Evolutionary conservation across 2,888 invertebrate genomes (phyloP), one percentile per base, ranked within the genome.

Genomic region (Himalopsyche anomala): DNA sequence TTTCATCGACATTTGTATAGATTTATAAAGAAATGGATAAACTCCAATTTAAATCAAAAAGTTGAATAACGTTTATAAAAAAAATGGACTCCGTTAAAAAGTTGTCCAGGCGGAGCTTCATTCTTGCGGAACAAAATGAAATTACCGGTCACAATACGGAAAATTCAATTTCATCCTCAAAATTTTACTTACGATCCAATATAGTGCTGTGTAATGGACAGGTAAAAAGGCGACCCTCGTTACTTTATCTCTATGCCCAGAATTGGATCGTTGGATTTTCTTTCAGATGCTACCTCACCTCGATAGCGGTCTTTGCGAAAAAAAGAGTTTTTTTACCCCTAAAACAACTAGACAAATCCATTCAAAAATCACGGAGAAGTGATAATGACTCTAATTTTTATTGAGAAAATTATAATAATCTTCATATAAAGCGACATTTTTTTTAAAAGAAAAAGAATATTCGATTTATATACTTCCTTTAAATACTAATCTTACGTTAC

Each of bases 141-240:
- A 84, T 84, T 84, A 84, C 84, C 56, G 84, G 42, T 84, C 84
- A 80, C 84, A 84, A 81, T 84, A 84, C 80, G 84, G 84, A 56
- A 84, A 84, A 84, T 84, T 84, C 80, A 74, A 84, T 84, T 84
- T 55, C 80, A 55, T 56, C 84, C 74, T 45, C 74, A 74, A 62
- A 84, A 84, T 84, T 84, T 56, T 80, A 56, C 55, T 54, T 54
- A 84, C 40, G 84, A 74, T 84, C 84, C 84, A 55, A 80, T 28
- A 80, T 79, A 80, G 55, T 40, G 80, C 80, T 84, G 84, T 84
- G 84, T 81, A 84, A 80, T 80, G 80, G 84, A 56, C 84, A 84
- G 80, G 84, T 80, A 80, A 40, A 54, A 82, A 82, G 80, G 62
- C 56, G 42, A 40, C 62, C 80, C 74, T 74, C 74, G 74, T 74